These are phyloP conservation scores for Agrotis exclamationis DNA, from an alignment of 2,888 invertebrate species.

Conservation along the genomic window DNA sequence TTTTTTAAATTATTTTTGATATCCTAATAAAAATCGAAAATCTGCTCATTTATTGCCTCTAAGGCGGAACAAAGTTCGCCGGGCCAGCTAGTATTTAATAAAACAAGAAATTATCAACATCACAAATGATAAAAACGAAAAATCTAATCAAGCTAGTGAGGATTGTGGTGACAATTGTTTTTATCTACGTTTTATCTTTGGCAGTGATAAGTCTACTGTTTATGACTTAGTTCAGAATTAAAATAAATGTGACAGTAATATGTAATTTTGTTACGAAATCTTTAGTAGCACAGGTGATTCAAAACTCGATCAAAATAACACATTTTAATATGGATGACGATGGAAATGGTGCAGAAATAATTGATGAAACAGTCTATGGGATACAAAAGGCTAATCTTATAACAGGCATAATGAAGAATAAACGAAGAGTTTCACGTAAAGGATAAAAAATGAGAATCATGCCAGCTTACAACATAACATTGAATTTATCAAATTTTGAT, in stretches of 20 bases:
- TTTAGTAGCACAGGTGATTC: not conserved
- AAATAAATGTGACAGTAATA: slow-evolving; percentile 3
- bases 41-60: no score
- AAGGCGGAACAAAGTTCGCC: no score
- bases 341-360: not conserved
- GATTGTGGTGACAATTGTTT: slow-evolving; percentile 21
- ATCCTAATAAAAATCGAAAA: no score
- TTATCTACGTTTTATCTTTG: slow-evolving; percentile 46
- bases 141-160: slow-evolving; percentile 32
- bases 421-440: not conserved
- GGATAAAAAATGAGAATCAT: not conserved
- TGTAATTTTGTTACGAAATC: slow-evolving; percentile 3
- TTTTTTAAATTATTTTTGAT: no score
- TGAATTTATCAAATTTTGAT: no score
- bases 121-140: slow-evolving; percentile 26
- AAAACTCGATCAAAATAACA: not conserved
- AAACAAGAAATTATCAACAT: slow-evolving; percentile 7
- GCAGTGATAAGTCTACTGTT: slow-evolving; percentile 42
- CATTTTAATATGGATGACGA: not conserved
- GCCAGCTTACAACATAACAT: not conserved
- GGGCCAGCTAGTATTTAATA: no score
- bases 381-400: not conserved
- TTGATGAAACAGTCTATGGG: no score
- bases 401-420: not conserved
- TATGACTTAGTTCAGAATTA: slow-evolving; percentile 13